phyloP scores from a whole-genome alignment of 2,888 invertebrate genomes.

The Macaria notata region DNA sequence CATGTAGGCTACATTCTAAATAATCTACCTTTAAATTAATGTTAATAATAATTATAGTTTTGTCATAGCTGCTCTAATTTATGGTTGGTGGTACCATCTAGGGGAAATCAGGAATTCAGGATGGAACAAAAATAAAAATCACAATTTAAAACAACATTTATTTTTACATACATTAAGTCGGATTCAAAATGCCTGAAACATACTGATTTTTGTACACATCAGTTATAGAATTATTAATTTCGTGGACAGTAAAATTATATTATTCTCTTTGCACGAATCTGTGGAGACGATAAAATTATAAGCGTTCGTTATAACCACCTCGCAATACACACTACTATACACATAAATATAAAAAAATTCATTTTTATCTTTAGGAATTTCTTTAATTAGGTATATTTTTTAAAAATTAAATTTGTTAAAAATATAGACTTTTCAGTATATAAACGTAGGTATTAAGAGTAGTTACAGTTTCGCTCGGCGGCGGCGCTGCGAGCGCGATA shows the following conservation, averaged over 20 bases:
- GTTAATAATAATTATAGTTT: no score
- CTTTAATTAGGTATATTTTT: conserved; percentile 73
- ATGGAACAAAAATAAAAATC: conserved; percentile 58
- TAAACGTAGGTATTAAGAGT: conserved; percentile 69
- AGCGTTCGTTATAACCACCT: conserved; percentile 56
- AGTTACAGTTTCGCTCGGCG: conserved; percentile 56
- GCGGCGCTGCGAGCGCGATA: conserved; percentile 45
- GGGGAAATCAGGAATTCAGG: no score
- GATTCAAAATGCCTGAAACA: conserved; percentile 82
- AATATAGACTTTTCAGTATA: conserved; percentile 75
- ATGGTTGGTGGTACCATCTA: no score
- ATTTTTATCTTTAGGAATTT: conserved; percentile 77
- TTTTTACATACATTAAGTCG: conserved; percentile 83
- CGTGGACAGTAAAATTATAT: conserved; percentile 76
- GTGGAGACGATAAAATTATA: conserved; percentile 60
- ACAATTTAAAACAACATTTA: conserved; percentile 82
- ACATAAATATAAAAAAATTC: conserved; percentile 76
- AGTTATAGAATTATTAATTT: conserved; percentile 75
- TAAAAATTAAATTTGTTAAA: conserved; percentile 76
- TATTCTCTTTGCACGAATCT: conserved; percentile 62
- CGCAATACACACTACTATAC: conserved; percentile 70
- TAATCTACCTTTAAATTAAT: no score
- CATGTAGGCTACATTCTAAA: no score
- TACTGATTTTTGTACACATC: conserved; percentile 80
- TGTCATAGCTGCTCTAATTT: no score